Evolutionary conservation across 2,888 invertebrate genomes (phyloP).

Genomic region (Seira sanloemensis): DNA sequence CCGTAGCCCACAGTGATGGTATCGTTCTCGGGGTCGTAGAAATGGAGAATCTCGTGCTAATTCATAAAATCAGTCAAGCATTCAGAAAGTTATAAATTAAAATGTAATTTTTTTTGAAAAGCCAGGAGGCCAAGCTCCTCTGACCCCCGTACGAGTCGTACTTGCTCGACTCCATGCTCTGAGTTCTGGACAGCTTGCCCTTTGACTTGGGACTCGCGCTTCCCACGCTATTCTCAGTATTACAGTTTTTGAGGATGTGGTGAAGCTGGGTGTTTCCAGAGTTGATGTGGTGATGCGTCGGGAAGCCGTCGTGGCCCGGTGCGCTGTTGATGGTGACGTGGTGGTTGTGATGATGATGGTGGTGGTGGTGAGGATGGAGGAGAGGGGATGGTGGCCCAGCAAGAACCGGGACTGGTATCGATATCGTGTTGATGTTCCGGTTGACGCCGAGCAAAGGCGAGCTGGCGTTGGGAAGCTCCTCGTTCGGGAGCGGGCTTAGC

Average conservation of each 20-base stretch:
- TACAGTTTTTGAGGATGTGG: background rate
- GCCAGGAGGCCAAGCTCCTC: slow-evolving; percentile 1
- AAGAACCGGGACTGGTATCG: background rate
- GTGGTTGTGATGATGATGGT: slow-evolving; percentile 33
- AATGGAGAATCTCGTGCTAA: slow-evolving; percentile 76
- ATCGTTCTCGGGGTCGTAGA: slow-evolving; percentile 72
- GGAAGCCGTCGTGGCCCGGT: slow-evolving; percentile 47
- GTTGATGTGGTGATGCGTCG: background rate
- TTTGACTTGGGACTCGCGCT: slow-evolving; percentile 18
- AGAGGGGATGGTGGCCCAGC: background rate
- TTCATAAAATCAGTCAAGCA: background rate
- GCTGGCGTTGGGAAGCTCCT: background rate
- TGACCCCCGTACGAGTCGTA: slow-evolving; percentile 33
- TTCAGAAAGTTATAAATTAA: too few relatives aligned
- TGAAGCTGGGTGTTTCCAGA: background rate
- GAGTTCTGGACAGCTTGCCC: slow-evolving; percentile 46
- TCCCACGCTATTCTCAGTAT: background rate
- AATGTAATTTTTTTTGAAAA: background rate
- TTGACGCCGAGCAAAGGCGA: background rate
- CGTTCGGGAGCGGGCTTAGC: slow-evolving; percentile 40
- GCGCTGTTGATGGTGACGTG: slow-evolving; percentile 46
- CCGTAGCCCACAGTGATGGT: slow-evolving; percentile 65
- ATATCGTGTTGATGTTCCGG: background rate
- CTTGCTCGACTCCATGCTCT: slow-evolving; percentile 46
- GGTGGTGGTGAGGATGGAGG: slow-evolving; percentile 27